These are phyloP conservation scores for Scotopteryx bipunctaria DNA, from an alignment of 2,888 invertebrate genomes.

Conservation along the genomic window DNA sequence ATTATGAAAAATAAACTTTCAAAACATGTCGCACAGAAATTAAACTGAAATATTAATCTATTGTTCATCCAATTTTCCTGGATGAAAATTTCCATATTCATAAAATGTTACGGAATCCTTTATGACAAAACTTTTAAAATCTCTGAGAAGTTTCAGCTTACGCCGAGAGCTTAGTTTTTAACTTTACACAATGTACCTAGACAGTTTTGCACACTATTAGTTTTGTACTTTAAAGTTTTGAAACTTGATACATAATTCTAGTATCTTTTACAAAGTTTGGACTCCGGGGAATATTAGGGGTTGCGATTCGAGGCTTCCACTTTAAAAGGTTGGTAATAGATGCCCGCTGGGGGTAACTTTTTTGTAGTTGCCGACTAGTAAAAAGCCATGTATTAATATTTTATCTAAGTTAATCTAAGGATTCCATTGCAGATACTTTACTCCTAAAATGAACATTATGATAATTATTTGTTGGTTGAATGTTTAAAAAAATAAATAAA, in stretches of 20 bases:
- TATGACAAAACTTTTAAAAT: constrained; percentile 76
- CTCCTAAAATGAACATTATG: too few relatives aligned
- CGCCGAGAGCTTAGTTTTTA: constrained; percentile 48
- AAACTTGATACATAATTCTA: constrained; percentile 38
- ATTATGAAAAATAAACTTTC: neutral
- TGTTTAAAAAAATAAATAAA: too few relatives aligned
- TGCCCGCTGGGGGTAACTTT: neutral
- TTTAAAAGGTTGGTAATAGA: constrained; percentile 29
- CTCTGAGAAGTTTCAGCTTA: constrained; percentile 44
- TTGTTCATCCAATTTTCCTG: constrained; percentile 47
- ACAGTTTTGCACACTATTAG: constrained; percentile 57
- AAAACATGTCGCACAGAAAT: neutral
- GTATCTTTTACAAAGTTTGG: constrained; percentile 29
- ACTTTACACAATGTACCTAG: constrained; percentile 52
- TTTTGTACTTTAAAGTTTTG: constrained; percentile 50
- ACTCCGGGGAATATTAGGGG: constrained; percentile 26
- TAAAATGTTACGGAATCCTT: constrained; percentile 69
- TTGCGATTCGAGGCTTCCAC: constrained; percentile 7
- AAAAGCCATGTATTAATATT: neutral
- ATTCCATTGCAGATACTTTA: too few relatives aligned
- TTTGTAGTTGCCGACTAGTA: neutral
- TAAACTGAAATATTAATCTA: constrained; percentile 16
- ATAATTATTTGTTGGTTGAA: too few relatives aligned
- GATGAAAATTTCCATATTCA: constrained; percentile 68
- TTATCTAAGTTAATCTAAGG: too few relatives aligned